These are phyloP conservation scores for Oncopeltus fasciatus DNA, from an alignment of 1,140 invertebrate species.

Conservation along the genomic window DNA sequence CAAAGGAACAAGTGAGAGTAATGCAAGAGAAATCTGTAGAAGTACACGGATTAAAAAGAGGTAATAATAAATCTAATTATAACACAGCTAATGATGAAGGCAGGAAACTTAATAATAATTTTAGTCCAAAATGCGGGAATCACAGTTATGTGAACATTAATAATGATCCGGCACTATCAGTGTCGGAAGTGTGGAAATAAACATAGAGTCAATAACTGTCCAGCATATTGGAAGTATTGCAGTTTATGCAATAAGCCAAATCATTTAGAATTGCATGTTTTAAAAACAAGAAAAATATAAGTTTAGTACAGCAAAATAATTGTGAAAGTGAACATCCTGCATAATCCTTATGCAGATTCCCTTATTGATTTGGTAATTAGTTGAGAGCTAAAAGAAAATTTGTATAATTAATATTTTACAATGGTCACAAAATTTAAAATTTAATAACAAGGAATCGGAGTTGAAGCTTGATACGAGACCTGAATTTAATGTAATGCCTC, in stretches of 20 bases:
- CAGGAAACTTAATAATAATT: too few relatives aligned
- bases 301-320: not conserved
- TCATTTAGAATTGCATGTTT: not conserved
- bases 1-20: not conserved
- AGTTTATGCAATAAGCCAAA: too few relatives aligned
- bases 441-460: not conserved
- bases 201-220: too few relatives aligned
- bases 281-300: not conserved
- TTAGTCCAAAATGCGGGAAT: too few relatives aligned
- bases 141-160: too few relatives aligned
- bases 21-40: not conserved
- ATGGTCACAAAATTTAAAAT: not conserved
- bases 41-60: not conserved
- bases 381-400: not conserved
- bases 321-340: not conserved
- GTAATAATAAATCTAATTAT: not conserved
- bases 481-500: constrained; percentile 1
- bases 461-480: constrained; percentile 12
- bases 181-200: too few relatives aligned
- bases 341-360: too few relatives aligned
- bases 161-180: too few relatives aligned
- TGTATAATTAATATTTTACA: not conserved
- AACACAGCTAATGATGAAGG: not conserved
- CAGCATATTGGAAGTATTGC: too few relatives aligned
- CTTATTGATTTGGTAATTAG: not conserved